Base-by-base conservation (phyloP, 2,797 vertebrate species). In the Rousettus madagascariensis region DNA sequence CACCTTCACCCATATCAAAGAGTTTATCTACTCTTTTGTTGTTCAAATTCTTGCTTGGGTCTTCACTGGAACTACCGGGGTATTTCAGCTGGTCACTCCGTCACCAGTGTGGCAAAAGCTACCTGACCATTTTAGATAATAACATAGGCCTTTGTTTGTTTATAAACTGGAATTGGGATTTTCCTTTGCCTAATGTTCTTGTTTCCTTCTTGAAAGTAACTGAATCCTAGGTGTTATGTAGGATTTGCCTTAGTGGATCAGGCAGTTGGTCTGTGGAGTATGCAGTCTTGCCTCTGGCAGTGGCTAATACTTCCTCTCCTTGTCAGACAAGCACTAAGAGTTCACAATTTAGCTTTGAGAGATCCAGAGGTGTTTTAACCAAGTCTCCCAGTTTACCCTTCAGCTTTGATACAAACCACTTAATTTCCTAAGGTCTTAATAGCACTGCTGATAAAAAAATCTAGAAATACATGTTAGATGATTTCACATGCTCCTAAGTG, bases 121-220 rank as follows among this genome's bases (percentile, higher is more conserved):
- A 8, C 22, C 53, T 93, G 57, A 51, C 41, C 15, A 1, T 92
- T 90, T 87, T 75, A 28, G n/a, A 36, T 89, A 0, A 2, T 59
- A 77, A 65, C 11, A 41, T 15, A 46, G 71, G 51, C 84, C 51
- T 85, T 88, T 94, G 22, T 43, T 88, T 83, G 30, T 71, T 91
- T 68, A 61, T 78, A 49, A 63, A 41, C 90, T 78, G 82, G 83
- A 93, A 79, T 51, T 66, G 57, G 72, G 17, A 74, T 93, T 95
- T 97, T 92, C 30, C 43, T 91, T 26, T 88, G 68, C 22, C 30
- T 63, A 87, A 57, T 22, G 2, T 90, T 86, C 82, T 88, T 91
- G 46, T 80, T 96, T 91, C 33, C 41, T 90, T 82, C 49, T 94
- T 33, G 55, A 83, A 91, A 95, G 59, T 61, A 90, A 82, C 61